phyloP scores from a whole-genome alignment of 2,797 vertebrate species.

The Clamator glandarius region DNA sequence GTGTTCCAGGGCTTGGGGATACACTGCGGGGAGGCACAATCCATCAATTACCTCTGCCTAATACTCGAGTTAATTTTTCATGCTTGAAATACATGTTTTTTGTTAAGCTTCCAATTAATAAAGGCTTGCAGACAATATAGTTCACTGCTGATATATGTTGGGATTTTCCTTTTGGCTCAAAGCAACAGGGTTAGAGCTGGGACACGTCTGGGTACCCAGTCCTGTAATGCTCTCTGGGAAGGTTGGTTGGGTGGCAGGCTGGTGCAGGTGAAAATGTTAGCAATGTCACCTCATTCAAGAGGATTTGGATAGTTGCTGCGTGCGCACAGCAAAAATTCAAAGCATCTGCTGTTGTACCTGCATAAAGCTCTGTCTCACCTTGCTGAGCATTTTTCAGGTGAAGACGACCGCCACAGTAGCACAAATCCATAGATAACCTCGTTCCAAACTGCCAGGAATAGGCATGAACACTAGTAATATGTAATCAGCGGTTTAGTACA shows the following conservation, averaged over 20 bases:
- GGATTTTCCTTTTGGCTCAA: not conserved
- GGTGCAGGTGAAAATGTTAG: not conserved
- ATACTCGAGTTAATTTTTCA: not conserved
- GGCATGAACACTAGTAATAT: not conserved
- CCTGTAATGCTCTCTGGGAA: not conserved
- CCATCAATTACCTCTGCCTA: not conserved
- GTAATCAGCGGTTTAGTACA: not conserved
- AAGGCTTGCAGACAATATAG: not conserved
- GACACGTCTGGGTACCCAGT: too few species aligned
- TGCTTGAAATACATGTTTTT: constrained; percentile 13
- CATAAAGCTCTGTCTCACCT: not conserved
- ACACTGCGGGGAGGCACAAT: not conserved
- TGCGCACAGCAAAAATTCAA: not conserved
- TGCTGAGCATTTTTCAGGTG: rapidly evolving
- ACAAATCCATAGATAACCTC: not conserved
- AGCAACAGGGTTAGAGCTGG: not conserved
- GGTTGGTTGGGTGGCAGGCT: not conserved
- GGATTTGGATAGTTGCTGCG: not conserved
- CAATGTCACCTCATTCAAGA: not conserved
- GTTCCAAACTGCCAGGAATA: not conserved
- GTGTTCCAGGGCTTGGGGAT: not conserved
- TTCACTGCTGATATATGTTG: not conserved
- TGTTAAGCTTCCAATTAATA: constrained; percentile 43
- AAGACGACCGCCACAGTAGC: not conserved
- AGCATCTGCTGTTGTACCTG: not conserved